phyloP scores from a whole-genome alignment of 2,113 vertebrate species.

The Neotoma lepida region DNA sequence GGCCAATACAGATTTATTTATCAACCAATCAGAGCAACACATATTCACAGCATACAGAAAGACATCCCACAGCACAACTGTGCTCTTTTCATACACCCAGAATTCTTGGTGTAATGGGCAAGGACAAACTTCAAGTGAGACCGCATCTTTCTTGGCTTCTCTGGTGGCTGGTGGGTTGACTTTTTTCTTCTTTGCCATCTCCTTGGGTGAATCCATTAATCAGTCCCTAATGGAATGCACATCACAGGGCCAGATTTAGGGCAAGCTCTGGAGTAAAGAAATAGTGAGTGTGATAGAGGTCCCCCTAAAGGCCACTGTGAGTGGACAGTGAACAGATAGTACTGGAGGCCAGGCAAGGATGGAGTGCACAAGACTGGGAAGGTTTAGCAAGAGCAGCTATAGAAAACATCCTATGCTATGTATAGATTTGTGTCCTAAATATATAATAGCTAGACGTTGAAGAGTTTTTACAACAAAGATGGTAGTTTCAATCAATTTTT shows the following conservation, averaged over 20 bases:
- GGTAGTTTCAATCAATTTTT: slow-evolving; percentile 17
- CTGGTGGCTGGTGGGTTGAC: not conserved
- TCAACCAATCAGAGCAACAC: too few relatives aligned
- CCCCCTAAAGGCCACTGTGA: not conserved
- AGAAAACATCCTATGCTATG: not conserved
- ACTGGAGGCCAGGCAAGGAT: not conserved
- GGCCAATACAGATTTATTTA: too few relatives aligned
- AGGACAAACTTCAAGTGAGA: not conserved
- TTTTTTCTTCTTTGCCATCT: not conserved
- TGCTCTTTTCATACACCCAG: not conserved
- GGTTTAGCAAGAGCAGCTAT: not conserved
- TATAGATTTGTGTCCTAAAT: not conserved
- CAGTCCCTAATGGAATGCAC: not conserved
- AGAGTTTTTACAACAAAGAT: not conserved
- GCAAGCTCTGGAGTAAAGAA: not conserved
- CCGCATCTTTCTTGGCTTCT: not conserved
- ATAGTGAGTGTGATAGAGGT: not conserved
- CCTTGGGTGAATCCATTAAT: not conserved
- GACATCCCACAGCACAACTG: too few relatives aligned
- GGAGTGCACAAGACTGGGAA: not conserved
- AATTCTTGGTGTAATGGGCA: not conserved
- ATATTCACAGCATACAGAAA: too few relatives aligned
- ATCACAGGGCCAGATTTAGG: not conserved
- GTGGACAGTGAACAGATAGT: not conserved
- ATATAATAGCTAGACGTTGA: slow-evolving; percentile 1